Base-by-base conservation (phyloP, 2,888 invertebrate species). In the Crocallis elinguaria region DNA sequence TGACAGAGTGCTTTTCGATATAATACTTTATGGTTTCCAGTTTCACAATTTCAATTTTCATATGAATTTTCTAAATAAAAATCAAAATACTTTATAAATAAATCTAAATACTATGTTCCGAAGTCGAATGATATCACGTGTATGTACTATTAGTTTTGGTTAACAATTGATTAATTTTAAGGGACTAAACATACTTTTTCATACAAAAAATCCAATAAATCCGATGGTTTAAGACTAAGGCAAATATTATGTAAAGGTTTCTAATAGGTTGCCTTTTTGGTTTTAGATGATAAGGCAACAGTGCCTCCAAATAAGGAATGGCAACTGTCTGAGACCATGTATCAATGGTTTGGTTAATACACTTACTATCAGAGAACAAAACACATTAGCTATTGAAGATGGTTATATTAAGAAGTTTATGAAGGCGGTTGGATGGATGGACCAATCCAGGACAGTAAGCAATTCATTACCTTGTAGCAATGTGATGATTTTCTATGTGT, bases 371-470 rank as follows among this genome's bases (percentile, higher is more conserved):
- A 80, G 84, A 60, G 59, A 75, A 9, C 76, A 85, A 48, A 76
- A 79, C 29, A 83, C 88, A 49, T 69, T 85, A 21, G 65, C 86
- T 52, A 73, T 86, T 19, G 86, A 92, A 59, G 88, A 86, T 29
- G 82, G 92, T 45, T 91, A 93, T 69, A 75, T 94, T 0, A 93
- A 93, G 58, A 92, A 92, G 60, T 92, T 94, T 51, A 87, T 94
- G 73, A 93, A 92, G 66, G 93, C 93, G 71, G 92, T 94, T 14
- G 93, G 93, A 2, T 93, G 92, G 85, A 87, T 92, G 77, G 92
- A 93, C 49, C 92, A 92, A 37, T 83, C 89, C 2, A 92, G 93
- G 73, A 86, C 93, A 37, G 93, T 93, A 75, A 82, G 84, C 67
- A 16, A 6, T 37, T 42, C 8, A 29, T 39, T 38, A 9, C 6